These are phyloP conservation scores for Acholoe squamosa DNA, from an alignment of 2,888 invertebrate genomes.

Conservation along the genomic window DNA sequence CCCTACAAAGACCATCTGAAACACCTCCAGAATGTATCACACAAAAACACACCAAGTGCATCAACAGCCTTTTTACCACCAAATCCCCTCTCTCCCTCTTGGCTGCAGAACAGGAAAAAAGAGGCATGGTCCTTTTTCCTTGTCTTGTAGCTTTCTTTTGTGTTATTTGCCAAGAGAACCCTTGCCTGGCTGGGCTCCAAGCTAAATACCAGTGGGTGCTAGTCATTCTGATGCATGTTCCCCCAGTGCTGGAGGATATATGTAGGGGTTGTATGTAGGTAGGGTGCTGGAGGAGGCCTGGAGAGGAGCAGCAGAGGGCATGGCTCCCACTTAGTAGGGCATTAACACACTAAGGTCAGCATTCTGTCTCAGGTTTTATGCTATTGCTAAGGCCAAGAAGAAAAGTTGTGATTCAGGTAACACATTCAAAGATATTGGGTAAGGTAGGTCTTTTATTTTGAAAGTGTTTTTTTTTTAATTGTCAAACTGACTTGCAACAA, in stretches of 20 bases:
- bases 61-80: background rate
- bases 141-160: conserved; percentile 3
- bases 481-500: too few species aligned
- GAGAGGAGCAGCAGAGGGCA: too few species aligned
- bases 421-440: too few species aligned
- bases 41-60: conserved; percentile 20
- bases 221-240: background rate
- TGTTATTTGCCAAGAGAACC: background rate
- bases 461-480: too few species aligned
- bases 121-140: background rate
- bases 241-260: background rate
- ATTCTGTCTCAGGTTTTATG: too few species aligned
- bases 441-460: too few species aligned
- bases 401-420: too few species aligned
- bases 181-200: background rate
- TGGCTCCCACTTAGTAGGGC: too few species aligned
- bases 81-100: background rate
- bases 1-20: background rate
- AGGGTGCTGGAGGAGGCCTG: too few species aligned
- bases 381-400: too few species aligned
- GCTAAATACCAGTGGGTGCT: conserved; percentile 7
- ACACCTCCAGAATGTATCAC: background rate
- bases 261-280: too few species aligned
- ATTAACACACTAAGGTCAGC: too few species aligned
- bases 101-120: background rate